phyloP scores from a whole-genome alignment of 2,113 vertebrate species.

The Mus pahari region DNA sequence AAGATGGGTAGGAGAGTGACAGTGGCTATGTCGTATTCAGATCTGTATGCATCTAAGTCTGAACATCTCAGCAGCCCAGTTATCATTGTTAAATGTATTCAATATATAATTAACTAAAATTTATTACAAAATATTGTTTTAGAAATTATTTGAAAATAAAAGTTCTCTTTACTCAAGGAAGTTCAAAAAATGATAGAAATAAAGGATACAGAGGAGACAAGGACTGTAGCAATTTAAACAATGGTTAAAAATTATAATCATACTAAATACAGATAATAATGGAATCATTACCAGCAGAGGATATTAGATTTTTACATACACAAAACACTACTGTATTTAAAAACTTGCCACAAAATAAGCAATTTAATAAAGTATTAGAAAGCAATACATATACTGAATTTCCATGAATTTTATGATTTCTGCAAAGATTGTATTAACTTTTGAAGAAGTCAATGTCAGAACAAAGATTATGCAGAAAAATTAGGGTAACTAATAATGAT shows the following conservation, averaged over 20 bases:
- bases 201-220: background rate
- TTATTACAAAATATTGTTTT: slow-evolving; percentile 12
- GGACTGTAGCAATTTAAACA: background rate
- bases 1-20: background rate
- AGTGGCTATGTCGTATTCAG: background rate
- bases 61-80: background rate
- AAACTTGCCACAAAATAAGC: background rate
- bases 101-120: background rate
- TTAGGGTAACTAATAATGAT: background rate
- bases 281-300: background rate
- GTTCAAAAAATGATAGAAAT: background rate
- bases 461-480: background rate
- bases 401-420: background rate
- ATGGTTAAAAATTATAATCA: background rate
- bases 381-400: background rate
- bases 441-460: background rate
- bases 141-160: slow-evolving; percentile 36
- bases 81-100: background rate
- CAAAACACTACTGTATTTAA: background rate
- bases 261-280: background rate
- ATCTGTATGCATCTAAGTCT: background rate
- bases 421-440: background rate
- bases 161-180: background rate
- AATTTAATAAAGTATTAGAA: background rate
- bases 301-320: background rate